These are phyloP conservation scores for Malthinus flaveolus DNA, from an alignment of 2,888 invertebrate species.

Conservation along the genomic window DNA sequence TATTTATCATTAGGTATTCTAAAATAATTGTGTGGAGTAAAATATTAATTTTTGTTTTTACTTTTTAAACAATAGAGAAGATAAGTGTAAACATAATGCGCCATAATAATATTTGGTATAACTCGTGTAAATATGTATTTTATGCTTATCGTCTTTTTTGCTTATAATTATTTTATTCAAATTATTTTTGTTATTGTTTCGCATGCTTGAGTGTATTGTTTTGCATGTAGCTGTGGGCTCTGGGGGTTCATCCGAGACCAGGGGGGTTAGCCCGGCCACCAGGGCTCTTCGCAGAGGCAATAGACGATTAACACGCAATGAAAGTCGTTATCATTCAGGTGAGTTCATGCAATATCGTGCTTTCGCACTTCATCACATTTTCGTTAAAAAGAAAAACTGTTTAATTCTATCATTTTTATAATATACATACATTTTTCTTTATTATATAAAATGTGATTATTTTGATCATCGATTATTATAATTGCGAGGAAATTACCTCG, in stretches of 20 bases:
- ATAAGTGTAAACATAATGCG: too few relatives aligned
- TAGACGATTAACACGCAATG: conserved; percentile 88
- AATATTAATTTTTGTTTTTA: too few relatives aligned
- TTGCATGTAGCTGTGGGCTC: conserved; percentile 52
- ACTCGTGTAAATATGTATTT: too few relatives aligned
- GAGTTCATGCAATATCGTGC: conserved; percentile 55
- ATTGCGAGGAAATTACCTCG: too few relatives aligned
- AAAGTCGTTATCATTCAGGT: conserved; percentile 96
- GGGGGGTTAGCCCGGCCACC: conserved; percentile 54
- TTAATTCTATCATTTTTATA: too few relatives aligned
- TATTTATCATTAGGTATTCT: too few relatives aligned
- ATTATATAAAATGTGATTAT: too few relatives aligned
- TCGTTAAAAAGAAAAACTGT: background rate
- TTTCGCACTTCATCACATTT: conserved; percentile 19
- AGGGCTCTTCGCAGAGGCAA: conserved; percentile 68
- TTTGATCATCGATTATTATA: too few relatives aligned
- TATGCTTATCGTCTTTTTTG: background rate
- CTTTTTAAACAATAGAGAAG: too few relatives aligned
- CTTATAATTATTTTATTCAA: background rate
- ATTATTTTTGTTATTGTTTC: conserved; percentile 31
- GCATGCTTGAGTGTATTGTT: conserved; percentile 46
- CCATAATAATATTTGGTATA: too few relatives aligned
- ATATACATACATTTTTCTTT: too few relatives aligned
- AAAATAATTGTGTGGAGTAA: too few relatives aligned
- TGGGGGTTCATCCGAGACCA: conserved; percentile 42